Percentiles rank a stretch among this genome's conserved stretches.
Conservation (phyloP, 2,888 invertebrate genomes). For the Halictus ligatus region DNA sequence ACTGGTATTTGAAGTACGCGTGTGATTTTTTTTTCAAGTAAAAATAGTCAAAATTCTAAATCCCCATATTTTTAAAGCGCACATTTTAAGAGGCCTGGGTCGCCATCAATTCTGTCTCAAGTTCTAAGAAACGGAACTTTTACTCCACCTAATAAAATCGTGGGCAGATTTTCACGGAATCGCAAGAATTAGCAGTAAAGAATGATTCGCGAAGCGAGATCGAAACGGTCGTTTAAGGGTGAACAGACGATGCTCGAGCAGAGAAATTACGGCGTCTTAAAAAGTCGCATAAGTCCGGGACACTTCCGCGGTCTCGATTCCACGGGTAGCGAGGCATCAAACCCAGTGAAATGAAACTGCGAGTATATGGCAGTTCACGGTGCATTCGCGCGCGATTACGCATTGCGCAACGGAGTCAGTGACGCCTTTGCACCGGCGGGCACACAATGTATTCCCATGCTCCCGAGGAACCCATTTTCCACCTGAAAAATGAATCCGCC, state of each 20-base stretch:
- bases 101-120: too few species aligned
- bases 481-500: slow-evolving; percentile 34
- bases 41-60: too few species aligned
- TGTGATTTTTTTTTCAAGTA: too few species aligned
- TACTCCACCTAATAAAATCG: neutral
- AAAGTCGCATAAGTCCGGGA: neutral
- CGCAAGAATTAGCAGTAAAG: neutral
- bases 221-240: neutral
- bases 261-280: neutral
- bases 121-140: neutral
- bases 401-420: slow-evolving; percentile 57
- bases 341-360: slow-evolving; percentile 15
- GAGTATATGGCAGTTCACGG: slow-evolving; percentile 17
- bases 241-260: neutral
- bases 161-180: neutral
- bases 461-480: slow-evolving; percentile 36
- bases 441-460: slow-evolving; percentile 56
- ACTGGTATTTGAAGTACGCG: too few species aligned
- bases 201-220: neutral
- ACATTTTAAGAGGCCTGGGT: too few species aligned
- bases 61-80: too few species aligned
- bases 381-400: slow-evolving; percentile 52
- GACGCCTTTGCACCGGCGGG: slow-evolving; percentile 33
- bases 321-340: neutral
- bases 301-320: neutral